Percentiles rank a stretch among this genome's conserved stretches.
These are phyloP conservation scores for Drosophila mayaguana DNA, from an alignment of 2,888 invertebrate genomes.

Conservation along the genomic window DNA sequence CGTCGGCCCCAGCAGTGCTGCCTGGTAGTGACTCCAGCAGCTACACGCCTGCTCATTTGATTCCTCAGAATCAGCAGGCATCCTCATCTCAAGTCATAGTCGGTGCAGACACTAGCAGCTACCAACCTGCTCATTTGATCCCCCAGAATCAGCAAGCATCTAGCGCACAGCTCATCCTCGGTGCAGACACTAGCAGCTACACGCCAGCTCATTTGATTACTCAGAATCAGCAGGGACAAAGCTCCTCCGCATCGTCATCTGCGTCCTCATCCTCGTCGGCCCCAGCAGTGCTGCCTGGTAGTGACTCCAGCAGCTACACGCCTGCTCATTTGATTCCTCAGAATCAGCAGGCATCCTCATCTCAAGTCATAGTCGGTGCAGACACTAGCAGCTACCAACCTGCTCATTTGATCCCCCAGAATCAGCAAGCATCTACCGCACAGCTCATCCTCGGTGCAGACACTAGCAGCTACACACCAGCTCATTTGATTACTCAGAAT, in stretches of 20 bases:
- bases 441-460: slow-evolving; percentile 24
- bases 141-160: slow-evolving; percentile 23
- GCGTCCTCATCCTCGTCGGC: neutral
- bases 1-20: slow-evolving; percentile 10
- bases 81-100: slow-evolving; percentile 7
- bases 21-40: slow-evolving; percentile 42
- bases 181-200: slow-evolving; percentile 45
- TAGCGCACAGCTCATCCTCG: neutral
- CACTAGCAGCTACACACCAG: slow-evolving; percentile 45
- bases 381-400: slow-evolving; percentile 48
- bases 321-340: slow-evolving; percentile 27
- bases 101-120: slow-evolving; percentile 38
- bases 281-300: slow-evolving; percentile 17
- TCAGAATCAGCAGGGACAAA: slow-evolving; percentile 24
- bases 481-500: slow-evolving; percentile 18
- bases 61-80: slow-evolving; percentile 16
- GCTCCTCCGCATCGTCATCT: slow-evolving; percentile 8
- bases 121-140: slow-evolving; percentile 37
- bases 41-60: slow-evolving; percentile 40
- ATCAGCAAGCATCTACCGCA: slow-evolving; percentile 3
- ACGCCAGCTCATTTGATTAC: slow-evolving; percentile 31
- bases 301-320: slow-evolving; percentile 32
- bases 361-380: slow-evolving; percentile 16
- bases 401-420: slow-evolving; percentile 23
- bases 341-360: neutral